Base-by-base conservation (phyloP, 2,888 invertebrate species). In the Syrphus vitripennis region DNA sequence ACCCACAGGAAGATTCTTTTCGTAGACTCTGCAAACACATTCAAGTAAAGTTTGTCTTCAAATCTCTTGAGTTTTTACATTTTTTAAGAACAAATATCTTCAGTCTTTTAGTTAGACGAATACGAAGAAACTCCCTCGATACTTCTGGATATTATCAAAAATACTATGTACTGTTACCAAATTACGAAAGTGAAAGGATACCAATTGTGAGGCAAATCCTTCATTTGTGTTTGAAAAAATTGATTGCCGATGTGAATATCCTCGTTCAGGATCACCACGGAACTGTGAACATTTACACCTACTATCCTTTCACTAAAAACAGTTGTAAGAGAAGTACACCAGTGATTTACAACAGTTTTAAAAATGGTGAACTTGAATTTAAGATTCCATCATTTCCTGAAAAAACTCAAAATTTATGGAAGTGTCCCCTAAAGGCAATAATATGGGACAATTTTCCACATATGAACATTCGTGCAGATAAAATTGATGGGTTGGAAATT, bases 331-430 rank as follows among this genome's bases (percentile, higher is more conserved):
- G 9, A 7, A 59, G 59, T 19, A 37, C 9, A 1, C 59, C 59
- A 24, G 59, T 37, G 21, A 21, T 59, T 4, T 59, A 59, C n/a
- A 59, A 59, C 19, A 19, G 59, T n/a, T 59, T 37, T 10, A 14
- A 9, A 37, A 21, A 59, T 7, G 59, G n/a, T n/a, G 0, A 21
- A 14, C 21, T 59, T 0, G 21, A n/a, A 14, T 59, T 12, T 0
- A 21, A 37, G 6, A 21, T 4, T 9, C 14, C 37, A 1, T 1
- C 37, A 6, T 59, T 59, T 59, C 59, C 59, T 0, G 12, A 1
- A 1, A 59, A 59, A 37, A 21, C 12, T 3, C 14, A 7, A 5
- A 37, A 59, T 6, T 34, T 59, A 6, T 59, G 59, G 59, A 14
- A 59, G 7, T 59, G 59, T 37, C 21, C 59, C 9, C 0, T 59